Evolutionary conservation across 2,113 vertebrate species (phyloP).

Genomic region (Phocoena sinus): DNA sequence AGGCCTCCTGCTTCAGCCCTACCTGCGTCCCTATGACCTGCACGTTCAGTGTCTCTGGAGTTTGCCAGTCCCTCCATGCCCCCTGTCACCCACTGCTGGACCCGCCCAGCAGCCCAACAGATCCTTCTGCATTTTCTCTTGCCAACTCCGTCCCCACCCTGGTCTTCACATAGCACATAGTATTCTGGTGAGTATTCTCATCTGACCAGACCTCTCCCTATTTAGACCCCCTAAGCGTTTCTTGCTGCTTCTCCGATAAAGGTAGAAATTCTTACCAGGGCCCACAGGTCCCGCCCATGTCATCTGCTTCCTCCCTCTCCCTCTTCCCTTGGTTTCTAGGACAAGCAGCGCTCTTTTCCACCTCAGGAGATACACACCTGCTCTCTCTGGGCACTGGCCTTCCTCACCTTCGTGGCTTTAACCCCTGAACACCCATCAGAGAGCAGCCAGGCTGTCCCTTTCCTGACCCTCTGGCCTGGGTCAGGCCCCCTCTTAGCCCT

Average conservation of each 20-base stretch:
- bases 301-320: neutral
- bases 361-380: fast-evolving
- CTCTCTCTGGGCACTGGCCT: neutral
- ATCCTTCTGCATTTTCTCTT: neutral
- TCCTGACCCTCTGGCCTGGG: neutral
- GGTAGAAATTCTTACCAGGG: neutral
- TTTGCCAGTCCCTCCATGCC: neutral
- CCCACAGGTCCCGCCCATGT: neutral
- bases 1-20: neutral
- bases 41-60: neutral
- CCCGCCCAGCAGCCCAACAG: neutral
- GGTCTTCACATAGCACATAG: neutral
- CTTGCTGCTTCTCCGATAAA: neutral
- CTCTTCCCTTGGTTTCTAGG: neutral
- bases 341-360: neutral
- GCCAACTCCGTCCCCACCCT: fast-evolving
- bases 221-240: neutral
- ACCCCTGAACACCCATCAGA: neutral
- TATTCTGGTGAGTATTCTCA: neutral
- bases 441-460: neutral
- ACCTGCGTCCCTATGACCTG: neutral
- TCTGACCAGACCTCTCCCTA: fast-evolving
- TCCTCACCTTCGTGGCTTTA: neutral
- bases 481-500: neutral
- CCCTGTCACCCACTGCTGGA: neutral